Evolutionary conservation across 2,888 invertebrate genomes (phyloP).

Genomic region (Seladonia tumulorum): DNA sequence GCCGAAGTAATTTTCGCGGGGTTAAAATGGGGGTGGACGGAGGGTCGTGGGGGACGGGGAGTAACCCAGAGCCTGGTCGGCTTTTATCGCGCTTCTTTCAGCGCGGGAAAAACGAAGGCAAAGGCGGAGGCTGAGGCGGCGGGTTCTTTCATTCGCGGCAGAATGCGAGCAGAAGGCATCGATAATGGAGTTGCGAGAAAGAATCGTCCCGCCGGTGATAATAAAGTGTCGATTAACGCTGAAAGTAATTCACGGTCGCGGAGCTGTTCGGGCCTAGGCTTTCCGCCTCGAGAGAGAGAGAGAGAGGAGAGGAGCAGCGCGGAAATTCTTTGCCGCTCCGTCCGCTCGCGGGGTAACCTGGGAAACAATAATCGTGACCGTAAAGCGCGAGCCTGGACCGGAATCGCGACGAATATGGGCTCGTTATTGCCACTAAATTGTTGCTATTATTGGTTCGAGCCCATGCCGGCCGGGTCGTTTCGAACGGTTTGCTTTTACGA

Average conservation of each 20-base stretch:
- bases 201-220: slow-evolving; percentile 60
- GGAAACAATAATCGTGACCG: slow-evolving; percentile 31
- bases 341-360: not conserved
- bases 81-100: slow-evolving; percentile 46
- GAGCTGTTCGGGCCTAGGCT: not conserved
- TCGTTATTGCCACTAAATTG: slow-evolving; percentile 18
- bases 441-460: slow-evolving; percentile 20
- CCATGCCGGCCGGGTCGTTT: not conserved
- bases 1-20: slow-evolving; percentile 55
- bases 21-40: slow-evolving; percentile 30
- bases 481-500: slow-evolving; percentile 14
- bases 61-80: slow-evolving; percentile 14
- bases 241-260: slow-evolving; percentile 23
- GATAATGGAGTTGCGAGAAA: slow-evolving; percentile 67
- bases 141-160: slow-evolving; percentile 56
- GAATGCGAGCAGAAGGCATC: slow-evolving; percentile 52
- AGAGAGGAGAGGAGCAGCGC: too few relatives aligned
- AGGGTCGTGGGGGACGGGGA: not conserved
- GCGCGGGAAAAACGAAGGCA: not conserved
- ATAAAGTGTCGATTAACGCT: slow-evolving; percentile 66
- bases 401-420: slow-evolving; percentile 20
- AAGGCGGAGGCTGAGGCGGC: slow-evolving; percentile 3
- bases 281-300: not conserved
- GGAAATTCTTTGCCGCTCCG: not conserved
- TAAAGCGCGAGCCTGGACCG: slow-evolving; percentile 3